These are phyloP conservation scores for Heliconius hermathena DNA, from an alignment of 1,140 invertebrate genomes.

Conservation along the genomic window DNA sequence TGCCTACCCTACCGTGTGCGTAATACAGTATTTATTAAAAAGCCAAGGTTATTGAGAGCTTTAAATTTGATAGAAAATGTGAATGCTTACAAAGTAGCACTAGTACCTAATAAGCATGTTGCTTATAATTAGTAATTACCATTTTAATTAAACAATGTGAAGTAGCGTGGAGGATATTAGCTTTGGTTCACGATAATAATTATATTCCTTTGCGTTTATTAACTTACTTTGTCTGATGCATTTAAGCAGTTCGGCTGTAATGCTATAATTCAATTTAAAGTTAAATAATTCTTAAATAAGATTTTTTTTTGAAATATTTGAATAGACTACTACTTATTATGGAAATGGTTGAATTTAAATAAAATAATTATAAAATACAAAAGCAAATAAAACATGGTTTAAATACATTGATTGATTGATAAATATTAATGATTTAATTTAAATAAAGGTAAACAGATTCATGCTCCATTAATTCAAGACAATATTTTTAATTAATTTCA, in stretches of 20 bases:
- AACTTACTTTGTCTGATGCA: background rate
- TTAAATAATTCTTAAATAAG: background rate
- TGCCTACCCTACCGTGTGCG: too few relatives aligned
- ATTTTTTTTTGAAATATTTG: too few relatives aligned
- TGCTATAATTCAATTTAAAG: background rate
- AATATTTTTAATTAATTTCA: too few relatives aligned
- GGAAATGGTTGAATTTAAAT: too few relatives aligned
- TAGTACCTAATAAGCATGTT: background rate
- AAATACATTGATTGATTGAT: too few relatives aligned
- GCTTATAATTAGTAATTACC: slow-evolving; percentile 25
- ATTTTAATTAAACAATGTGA: slow-evolving; percentile 18
- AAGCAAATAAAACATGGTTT: too few relatives aligned
- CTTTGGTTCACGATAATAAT: background rate
- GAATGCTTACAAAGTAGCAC: slow-evolving; percentile 15
- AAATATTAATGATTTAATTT: too few relatives aligned
- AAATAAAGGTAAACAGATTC: too few relatives aligned
- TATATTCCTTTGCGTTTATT: background rate
- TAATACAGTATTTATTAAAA: background rate
- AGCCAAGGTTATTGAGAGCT: background rate
- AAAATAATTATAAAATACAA: too few relatives aligned
- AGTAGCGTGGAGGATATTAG: slow-evolving; percentile 1
- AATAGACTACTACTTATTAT: too few relatives aligned
- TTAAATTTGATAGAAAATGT: background rate
- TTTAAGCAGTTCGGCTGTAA: background rate
- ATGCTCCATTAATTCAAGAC: too few relatives aligned